phyloP scores from a whole-genome alignment of 2,113 vertebrate species.

The Pluvialis apricaria region DNA sequence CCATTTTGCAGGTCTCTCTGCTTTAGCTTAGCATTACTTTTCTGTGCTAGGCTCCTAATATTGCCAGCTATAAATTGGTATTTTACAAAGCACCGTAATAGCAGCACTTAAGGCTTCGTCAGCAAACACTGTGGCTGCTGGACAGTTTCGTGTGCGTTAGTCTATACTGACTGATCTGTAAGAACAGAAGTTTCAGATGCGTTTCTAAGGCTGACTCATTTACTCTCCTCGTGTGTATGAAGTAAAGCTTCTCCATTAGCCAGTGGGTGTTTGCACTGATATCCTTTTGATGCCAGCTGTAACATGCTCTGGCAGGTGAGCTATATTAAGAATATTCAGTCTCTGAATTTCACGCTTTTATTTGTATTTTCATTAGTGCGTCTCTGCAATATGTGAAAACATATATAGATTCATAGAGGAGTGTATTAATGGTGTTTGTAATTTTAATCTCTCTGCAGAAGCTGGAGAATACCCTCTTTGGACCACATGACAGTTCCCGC shows the following conservation, averaged over 20 bases:
- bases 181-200: background rate
- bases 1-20: background rate
- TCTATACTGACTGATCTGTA: background rate
- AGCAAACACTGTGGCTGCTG: background rate
- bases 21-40: background rate
- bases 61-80: background rate
- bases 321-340: background rate
- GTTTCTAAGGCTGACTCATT: background rate
- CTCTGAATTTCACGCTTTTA: background rate
- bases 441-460: slow-evolving; percentile 62
- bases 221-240: background rate
- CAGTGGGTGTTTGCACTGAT: background rate
- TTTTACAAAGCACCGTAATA: background rate
- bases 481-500: slow-evolving; percentile 89
- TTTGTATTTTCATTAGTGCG: background rate
- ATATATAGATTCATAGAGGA: background rate
- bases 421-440: background rate
- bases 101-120: background rate
- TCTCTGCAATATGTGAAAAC: background rate
- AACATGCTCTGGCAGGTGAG: background rate
- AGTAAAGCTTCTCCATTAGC: background rate
- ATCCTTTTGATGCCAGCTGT: background rate
- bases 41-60: background rate
- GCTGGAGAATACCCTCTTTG: slow-evolving; percentile 82
- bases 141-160: background rate